Evolutionary conservation across 2,888 invertebrate species (phyloP).

Genomic region (Mimachlamys varia): DNA sequence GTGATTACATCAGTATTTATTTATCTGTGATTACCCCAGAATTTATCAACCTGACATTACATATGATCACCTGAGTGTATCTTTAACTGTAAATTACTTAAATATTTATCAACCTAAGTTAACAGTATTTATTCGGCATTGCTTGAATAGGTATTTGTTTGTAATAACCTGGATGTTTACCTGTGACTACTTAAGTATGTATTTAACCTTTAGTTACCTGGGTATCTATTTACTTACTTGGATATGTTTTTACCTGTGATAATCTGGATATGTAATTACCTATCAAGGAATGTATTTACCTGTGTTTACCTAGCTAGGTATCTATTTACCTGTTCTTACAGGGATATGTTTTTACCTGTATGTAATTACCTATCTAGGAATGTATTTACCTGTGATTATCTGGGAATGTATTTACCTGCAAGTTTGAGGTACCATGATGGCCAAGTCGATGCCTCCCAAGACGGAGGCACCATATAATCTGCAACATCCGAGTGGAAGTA

Average conservation of each 20-base stretch:
- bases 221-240: neutral
- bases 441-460: conserved; percentile 47
- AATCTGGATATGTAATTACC: neutral
- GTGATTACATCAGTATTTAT: no score
- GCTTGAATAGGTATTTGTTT: neutral
- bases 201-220: neutral
- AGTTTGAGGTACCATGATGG: conserved; percentile 64
- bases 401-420: conserved; percentile 57
- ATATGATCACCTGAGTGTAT: no score
- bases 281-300: neutral
- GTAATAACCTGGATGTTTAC: neutral
- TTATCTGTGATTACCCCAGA: no score
- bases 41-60: neutral
- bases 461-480: conserved; percentile 52
- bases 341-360: neutral
- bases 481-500: conserved; percentile 57
- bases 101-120: neutral
- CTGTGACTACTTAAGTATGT: no score
- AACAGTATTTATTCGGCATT: no score
- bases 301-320: neutral
- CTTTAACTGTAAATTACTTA: neutral
- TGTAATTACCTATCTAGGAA: neutral
- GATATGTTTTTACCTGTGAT: neutral
- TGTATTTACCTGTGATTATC: neutral
- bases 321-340: neutral